These are phyloP conservation scores for Drosophila nigricruria DNA, from an alignment of 2,888 invertebrate genomes.

Conservation along the genomic window DNA sequence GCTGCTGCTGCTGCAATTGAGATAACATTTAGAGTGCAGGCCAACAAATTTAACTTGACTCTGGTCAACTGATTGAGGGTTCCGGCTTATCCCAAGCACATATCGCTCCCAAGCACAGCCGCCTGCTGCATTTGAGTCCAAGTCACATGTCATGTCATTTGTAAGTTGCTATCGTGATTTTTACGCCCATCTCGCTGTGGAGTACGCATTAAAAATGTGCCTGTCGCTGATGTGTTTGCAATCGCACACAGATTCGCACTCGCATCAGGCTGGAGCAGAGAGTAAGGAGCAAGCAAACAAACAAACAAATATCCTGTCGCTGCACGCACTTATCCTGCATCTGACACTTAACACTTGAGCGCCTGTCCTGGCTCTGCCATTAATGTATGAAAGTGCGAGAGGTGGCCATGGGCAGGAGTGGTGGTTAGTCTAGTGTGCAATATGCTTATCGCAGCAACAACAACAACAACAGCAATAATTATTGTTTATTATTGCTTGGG, in stretches of 20 bases:
- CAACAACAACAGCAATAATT: slow-evolving; percentile 71
- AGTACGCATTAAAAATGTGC: slow-evolving; percentile 75
- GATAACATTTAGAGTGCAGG: slow-evolving; percentile 61
- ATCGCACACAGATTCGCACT: slow-evolving; percentile 34
- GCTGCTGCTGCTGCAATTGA: slow-evolving; percentile 29
- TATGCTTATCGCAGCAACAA: slow-evolving; percentile 70
- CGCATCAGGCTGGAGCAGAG: slow-evolving; percentile 22
- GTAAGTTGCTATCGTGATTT: slow-evolving; percentile 68
- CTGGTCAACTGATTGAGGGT: slow-evolving; percentile 50
- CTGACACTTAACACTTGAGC: slow-evolving; percentile 79
- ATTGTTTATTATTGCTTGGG: slow-evolving; percentile 77
- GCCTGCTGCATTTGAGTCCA: slow-evolving; percentile 1
- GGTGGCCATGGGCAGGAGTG: neutral
- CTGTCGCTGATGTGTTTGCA: slow-evolving; percentile 69
- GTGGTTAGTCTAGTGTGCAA: slow-evolving; percentile 32
- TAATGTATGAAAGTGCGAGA: slow-evolving; percentile 22
- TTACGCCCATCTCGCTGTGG: slow-evolving; percentile 66
- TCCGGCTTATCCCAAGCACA: slow-evolving; percentile 34
- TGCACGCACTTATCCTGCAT: slow-evolving; percentile 76
- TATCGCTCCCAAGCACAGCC: slow-evolving; percentile 10
- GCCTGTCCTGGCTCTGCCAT: slow-evolving; percentile 44
- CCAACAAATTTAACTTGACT: slow-evolving; percentile 64
- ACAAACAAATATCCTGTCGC: slow-evolving; percentile 76
- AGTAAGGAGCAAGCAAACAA: slow-evolving; percentile 43
- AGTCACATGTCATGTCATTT: slow-evolving; percentile 57